Base-by-base conservation (phyloP, 2,888 invertebrate species). In the Candidula unifasciata region DNA sequence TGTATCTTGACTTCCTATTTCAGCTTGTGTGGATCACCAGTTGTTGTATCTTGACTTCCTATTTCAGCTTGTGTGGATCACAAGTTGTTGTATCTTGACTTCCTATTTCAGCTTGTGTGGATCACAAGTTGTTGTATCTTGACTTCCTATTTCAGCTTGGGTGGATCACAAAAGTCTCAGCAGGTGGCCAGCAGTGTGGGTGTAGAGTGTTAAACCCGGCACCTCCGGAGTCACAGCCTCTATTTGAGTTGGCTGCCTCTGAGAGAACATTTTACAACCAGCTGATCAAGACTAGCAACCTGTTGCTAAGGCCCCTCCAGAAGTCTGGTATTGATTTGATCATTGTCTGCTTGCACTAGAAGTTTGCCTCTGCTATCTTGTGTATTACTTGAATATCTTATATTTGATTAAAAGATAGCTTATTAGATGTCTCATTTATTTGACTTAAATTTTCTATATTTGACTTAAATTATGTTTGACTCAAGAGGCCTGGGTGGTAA, bases 171-270 rank as follows among this genome's bases (percentile, higher is more conserved):
- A 88, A 88, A 74, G 86, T 93, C n/a, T 85, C 85, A n/a, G 91
- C 93, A 76, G 93, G 93, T 16, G 92, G 93, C 84, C 90, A 90
- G 73, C 89, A 90, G 86, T 91, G 91, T 88, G 90, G 89, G 37
- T 93, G 93, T 88, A 80, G 90, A 90, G 85, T 88, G 86, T 86
- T 86, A 89, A 86, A 79, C 27, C 68, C 82, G 0, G 80, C 64
- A 16, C 73, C 71, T 16, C 76, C 83, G 0, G 78, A 84, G 18
- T 64, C 69, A 86, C 82, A 66, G 71, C 86, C 91, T 2, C 76
- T 93, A 73, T 93, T 93, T 88, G 93, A 93, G 85, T 87, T 94
- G 35, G 90, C 92, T 1, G 88, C 90, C 13, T 89, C 90, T 21
- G 93, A 92, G 86, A 87, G 93, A 74, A 86, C 87, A 78, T 91